Conservation (phyloP, 1,140 invertebrate species). For the Drosophila arawakana region DNA sequence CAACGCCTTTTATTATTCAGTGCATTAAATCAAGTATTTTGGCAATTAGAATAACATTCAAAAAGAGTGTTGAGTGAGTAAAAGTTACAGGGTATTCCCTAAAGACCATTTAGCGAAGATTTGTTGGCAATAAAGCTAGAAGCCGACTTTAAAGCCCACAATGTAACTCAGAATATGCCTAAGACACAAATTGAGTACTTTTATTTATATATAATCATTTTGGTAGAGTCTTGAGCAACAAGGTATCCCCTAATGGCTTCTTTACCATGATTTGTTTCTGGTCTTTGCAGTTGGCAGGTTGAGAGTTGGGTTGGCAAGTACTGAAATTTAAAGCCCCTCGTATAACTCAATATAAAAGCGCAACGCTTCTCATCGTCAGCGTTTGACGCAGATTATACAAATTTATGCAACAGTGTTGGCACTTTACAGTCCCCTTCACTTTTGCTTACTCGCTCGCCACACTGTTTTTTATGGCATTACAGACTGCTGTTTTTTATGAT, state of each 20-base stretch:
- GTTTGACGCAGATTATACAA: constrained; percentile 71
- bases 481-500: constrained; percentile 69
- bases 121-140: no score
- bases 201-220: no score
- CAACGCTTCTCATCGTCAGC: constrained; percentile 34
- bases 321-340: constrained; percentile 59
- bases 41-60: no score
- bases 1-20: no score
- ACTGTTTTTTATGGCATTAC: constrained; percentile 59
- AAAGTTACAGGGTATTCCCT: no score
- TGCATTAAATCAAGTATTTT: no score
- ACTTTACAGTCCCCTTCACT: constrained; percentile 43
- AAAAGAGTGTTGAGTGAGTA: no score
- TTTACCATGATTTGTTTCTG: constrained; percentile 2
- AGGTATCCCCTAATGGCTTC: constrained; percentile 4
- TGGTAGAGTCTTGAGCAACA: not conserved
- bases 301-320: constrained; percentile 40
- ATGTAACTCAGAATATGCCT: not conserved
- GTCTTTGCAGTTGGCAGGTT: constrained; percentile 17
- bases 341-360: constrained; percentile 73
- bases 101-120: no score
- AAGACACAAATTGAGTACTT: no score
- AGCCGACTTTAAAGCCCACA: not conserved
- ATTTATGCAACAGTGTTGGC: constrained; percentile 77
- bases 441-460: constrained; percentile 28